These are phyloP conservation scores for Octodonta nipae DNA, from an alignment of 2,888 invertebrate genomes.

Conservation along the genomic window DNA sequence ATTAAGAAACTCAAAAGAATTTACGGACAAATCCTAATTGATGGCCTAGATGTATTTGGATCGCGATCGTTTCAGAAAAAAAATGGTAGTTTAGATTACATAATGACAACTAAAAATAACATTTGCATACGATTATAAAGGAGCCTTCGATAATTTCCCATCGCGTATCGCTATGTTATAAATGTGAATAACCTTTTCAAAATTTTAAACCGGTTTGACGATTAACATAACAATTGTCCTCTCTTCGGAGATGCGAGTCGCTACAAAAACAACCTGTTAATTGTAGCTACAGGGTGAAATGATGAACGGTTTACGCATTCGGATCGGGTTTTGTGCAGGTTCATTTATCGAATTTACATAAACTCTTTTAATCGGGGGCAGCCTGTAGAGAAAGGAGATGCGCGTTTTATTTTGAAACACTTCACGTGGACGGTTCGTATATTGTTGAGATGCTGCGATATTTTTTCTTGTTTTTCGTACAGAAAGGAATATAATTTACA, in stretches of 20 bases:
- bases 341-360: no score
- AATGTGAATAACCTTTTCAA: constrained; percentile 36
- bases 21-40: constrained; percentile 15
- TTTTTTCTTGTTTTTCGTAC: no score
- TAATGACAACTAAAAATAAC: constrained; percentile 24
- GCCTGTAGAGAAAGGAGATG: no score
- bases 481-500: no score
- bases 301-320: no score
- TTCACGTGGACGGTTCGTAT: no score
- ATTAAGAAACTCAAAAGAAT: constrained; percentile 13
- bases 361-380: no score
- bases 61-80: constrained; percentile 21
- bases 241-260: constrained; percentile 20
- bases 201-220: constrained; percentile 33
- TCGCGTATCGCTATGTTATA: constrained; percentile 27
- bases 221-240: constrained; percentile 38
- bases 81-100: constrained; percentile 28
- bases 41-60: constrained; percentile 18
- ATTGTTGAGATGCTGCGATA: no score
- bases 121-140: constrained; percentile 25
- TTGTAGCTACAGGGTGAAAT: constrained; percentile 23
- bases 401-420: no score
- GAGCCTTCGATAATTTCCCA: constrained; percentile 20
- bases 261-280: constrained; percentile 36
- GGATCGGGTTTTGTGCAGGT: no score